A percentile compares a stretch with the other conserved stretches of the same genome.
Evolutionary conservation across 1,140 invertebrate genomes (phyloP).

Genomic region (Paralvinella palmiformis): DNA sequence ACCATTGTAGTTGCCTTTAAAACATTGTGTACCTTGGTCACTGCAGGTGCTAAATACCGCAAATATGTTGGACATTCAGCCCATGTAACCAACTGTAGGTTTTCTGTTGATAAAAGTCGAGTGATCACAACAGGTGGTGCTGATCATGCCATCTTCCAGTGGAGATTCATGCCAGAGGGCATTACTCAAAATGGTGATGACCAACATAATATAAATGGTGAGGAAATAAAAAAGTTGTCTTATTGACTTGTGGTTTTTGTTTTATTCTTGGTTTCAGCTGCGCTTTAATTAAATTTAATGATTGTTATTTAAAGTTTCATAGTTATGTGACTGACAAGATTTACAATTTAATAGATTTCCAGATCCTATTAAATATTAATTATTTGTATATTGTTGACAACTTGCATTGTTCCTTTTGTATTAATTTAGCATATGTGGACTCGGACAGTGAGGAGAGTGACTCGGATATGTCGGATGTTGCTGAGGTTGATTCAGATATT

Average conservation of each 20-base stretch:
- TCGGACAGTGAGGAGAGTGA: constrained; percentile 50
- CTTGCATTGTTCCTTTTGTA: too few species aligned
- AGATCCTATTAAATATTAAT: too few species aligned
- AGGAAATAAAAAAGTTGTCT: too few species aligned
- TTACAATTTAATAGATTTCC: too few species aligned
- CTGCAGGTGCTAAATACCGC: constrained; percentile 47
- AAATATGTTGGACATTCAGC: constrained; percentile 51
- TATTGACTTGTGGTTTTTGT: background rate
- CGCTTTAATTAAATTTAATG: too few species aligned
- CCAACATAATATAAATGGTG: background rate
- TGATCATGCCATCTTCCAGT: constrained; percentile 51
- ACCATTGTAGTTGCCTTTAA: background rate
- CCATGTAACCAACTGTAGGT: constrained; percentile 50
- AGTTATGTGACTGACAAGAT: too few species aligned
- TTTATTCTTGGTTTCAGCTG: background rate
- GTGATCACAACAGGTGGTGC: constrained; percentile 49
- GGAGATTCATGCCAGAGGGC: constrained; percentile 39
- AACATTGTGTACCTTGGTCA: background rate
- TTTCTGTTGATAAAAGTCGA: constrained; percentile 40
- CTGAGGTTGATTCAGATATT: constrained; percentile 47
- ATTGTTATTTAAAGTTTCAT: too few species aligned
- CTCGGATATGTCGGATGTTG: constrained; percentile 47
- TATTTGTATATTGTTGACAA: too few species aligned
- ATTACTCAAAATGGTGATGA: constrained; percentile 20
- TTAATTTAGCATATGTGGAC: constrained; percentile 48